phyloP scores from a whole-genome alignment of 2,797 vertebrate species.

The Anabas testudineus region DNA sequence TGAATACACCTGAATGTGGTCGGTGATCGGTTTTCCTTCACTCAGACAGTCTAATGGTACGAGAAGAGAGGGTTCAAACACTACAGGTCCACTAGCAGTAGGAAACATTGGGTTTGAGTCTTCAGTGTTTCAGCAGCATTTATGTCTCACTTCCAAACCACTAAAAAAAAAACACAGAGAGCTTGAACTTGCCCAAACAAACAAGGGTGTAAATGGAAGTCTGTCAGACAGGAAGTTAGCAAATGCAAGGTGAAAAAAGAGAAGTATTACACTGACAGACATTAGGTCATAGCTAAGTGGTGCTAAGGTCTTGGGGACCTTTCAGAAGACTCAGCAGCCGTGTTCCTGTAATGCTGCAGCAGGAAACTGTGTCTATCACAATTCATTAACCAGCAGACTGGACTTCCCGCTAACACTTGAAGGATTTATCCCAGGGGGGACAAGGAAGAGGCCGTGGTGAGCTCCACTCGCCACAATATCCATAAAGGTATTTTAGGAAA shows the following conservation, averaged over 20 bases:
- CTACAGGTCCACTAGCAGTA: neutral
- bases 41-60: conserved; percentile 52
- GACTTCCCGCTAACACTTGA: conserved; percentile 39
- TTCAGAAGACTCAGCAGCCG: conserved; percentile 41
- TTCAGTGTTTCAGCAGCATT: conserved; percentile 10
- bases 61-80: conserved; percentile 30
- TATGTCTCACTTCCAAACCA: conserved; percentile 46
- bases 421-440: conserved; percentile 32
- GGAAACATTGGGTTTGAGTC: neutral
- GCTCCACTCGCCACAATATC: conserved; percentile 12
- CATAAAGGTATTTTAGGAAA: conserved; percentile 6
- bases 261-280: conserved; percentile 48
- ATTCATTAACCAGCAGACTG: conserved; percentile 53
- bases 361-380: conserved; percentile 53
- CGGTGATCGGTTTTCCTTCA: conserved; percentile 32
- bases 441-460: neutral
- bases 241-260: conserved; percentile 40
- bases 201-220: conserved; percentile 39
- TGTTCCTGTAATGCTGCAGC: conserved; percentile 47
- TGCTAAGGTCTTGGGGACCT: conserved; percentile 40
- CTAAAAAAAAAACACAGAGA: conserved; percentile 40
- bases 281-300: conserved; percentile 46
- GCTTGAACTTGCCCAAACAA: conserved; percentile 25
- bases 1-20: conserved; percentile 21
- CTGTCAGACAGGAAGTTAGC: conserved; percentile 62